phyloP scores from a whole-genome alignment of 2,888 invertebrate species.

The Hydrotaea diabolus region DNA sequence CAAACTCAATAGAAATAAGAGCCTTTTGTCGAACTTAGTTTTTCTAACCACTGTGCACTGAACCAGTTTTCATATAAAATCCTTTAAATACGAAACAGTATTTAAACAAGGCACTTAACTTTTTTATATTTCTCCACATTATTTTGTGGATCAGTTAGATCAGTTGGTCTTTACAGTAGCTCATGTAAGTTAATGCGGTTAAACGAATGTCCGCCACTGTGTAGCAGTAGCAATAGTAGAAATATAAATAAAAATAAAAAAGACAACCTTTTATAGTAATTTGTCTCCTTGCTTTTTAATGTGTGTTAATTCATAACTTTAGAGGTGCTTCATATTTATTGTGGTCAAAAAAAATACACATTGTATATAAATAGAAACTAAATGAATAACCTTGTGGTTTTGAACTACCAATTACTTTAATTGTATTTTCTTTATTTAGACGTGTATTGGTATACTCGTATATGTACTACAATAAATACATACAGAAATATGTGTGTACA shows the following conservation, averaged over 20 bases:
- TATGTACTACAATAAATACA: neutral
- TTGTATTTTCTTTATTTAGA: neutral
- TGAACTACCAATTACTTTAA: constrained; percentile 16
- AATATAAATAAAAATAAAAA: neutral
- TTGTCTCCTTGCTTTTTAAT: neutral
- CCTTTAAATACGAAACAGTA: no score
- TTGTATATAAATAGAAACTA: neutral
- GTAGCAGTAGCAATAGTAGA: no score
- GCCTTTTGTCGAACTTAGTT: no score
- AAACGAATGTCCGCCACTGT: no score
- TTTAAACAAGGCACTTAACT: no score
- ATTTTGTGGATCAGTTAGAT: no score
- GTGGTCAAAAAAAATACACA: neutral
- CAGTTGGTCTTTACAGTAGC: no score
- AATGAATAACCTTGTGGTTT: neutral
- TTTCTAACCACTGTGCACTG: no score
- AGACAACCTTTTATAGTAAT: neutral
- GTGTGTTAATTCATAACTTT: neutral
- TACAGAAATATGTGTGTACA: neutral
- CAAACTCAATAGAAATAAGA: no score
- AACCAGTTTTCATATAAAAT: no score
- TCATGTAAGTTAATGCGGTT: no score
- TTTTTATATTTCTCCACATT: no score
- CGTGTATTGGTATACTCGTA: neutral
- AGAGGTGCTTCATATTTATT: neutral